phyloP scores from a whole-genome alignment of 1,140 invertebrate genomes.

The Drosophila nebulosa region DNA sequence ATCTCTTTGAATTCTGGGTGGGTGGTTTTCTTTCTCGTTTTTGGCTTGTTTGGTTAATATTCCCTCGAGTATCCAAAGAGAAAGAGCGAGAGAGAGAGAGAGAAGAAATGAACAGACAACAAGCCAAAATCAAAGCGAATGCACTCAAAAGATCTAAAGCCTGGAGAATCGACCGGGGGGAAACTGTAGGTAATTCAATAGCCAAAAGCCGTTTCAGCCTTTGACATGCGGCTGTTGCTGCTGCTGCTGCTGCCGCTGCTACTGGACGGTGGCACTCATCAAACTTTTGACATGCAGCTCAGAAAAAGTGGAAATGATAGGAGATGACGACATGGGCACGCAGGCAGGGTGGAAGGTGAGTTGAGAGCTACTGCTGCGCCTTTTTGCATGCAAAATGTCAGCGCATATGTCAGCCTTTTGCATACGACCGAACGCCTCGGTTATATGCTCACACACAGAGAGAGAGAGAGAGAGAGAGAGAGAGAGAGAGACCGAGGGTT shows the following conservation, averaged over 20 bases:
- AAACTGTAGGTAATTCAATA: slow-evolving; percentile 74
- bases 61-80: slow-evolving; percentile 44
- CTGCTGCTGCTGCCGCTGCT: slow-evolving; percentile 15
- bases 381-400: slow-evolving; percentile 79
- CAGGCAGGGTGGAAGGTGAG: not conserved
- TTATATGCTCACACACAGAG: slow-evolving; percentile 5
- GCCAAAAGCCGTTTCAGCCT: slow-evolving; percentile 62
- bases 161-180: slow-evolving; percentile 34
- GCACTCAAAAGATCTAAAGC: slow-evolving; percentile 65
- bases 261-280: not conserved
- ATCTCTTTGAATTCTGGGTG: slow-evolving; percentile 28
- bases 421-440: slow-evolving; percentile 54
- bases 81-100: slow-evolving; percentile 24
- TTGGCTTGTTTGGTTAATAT: slow-evolving; percentile 27
- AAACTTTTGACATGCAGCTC: not conserved
- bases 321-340: not conserved
- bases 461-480: not conserved
- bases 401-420: slow-evolving; percentile 77
- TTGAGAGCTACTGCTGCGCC: slow-evolving; percentile 58
- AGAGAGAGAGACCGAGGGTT: no score
- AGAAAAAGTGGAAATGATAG: not conserved
- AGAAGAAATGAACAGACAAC: slow-evolving; percentile 24
- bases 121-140: slow-evolving; percentile 69
- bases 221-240: slow-evolving; percentile 54
- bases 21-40: slow-evolving; percentile 22